Evolutionary conservation across 2,888 invertebrate genomes (phyloP).

Genomic region (Nesidiocoris tenuis): DNA sequence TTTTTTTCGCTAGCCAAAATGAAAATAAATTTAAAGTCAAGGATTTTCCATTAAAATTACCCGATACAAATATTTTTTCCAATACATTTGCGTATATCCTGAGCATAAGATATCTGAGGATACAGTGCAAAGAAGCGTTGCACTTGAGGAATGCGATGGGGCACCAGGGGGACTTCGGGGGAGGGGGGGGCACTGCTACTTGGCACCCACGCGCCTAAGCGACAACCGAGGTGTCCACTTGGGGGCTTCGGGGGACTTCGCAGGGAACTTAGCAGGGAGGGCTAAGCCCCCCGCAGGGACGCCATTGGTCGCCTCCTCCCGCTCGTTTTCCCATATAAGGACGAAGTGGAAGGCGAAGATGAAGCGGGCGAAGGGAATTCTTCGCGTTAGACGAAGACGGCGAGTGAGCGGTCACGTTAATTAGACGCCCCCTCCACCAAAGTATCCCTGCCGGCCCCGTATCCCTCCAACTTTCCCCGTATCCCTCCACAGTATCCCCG

Average conservation of each 20-base stretch:
- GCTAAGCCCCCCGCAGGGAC: neutral
- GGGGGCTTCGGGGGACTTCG: neutral
- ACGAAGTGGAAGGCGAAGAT: neutral
- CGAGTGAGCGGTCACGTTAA: slow-evolving; percentile 20
- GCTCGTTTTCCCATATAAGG: neutral
- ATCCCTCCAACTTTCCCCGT: neutral
- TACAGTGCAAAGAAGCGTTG: too few relatives aligned
- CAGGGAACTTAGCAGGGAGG: neutral
- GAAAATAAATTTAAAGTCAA: too few relatives aligned
- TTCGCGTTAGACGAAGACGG: neutral
- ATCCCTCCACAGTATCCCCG: neutral
- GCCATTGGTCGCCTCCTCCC: neutral
- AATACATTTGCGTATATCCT: too few relatives aligned
- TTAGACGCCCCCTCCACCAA: slow-evolving; percentile 25
- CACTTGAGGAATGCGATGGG: neutral
- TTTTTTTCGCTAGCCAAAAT: too few relatives aligned
- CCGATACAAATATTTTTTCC: too few relatives aligned
- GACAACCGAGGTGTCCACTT: neutral
- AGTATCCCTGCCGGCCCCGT: neutral
- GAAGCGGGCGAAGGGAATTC: neutral
- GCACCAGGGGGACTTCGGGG: neutral
- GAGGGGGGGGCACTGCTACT: neutral
- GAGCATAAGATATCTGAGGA: too few relatives aligned
- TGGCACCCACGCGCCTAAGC: neutral
- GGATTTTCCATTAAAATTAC: too few relatives aligned